Evolutionary conservation across 2,797 vertebrate species (phyloP).

Genomic region (Eulemur albifrons): DNA sequence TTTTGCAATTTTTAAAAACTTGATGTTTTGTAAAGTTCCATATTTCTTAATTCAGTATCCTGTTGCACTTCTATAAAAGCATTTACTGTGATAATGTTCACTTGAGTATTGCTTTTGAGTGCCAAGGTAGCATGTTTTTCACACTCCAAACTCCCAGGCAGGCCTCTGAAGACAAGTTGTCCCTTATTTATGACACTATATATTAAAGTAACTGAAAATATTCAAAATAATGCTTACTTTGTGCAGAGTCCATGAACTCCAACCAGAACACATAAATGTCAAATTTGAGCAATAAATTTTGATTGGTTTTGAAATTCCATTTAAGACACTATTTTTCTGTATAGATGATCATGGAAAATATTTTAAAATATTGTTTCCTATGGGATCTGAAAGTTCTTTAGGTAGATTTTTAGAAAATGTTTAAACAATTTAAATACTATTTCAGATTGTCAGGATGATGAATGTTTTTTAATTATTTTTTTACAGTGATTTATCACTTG

Average conservation of each 20-base stretch:
- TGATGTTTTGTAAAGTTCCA: background rate
- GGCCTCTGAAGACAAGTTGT: constrained; percentile 51
- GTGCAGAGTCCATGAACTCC: constrained; percentile 68
- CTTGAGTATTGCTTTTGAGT: constrained; percentile 20
- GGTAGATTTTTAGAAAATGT: constrained; percentile 56
- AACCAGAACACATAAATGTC: constrained; percentile 69
- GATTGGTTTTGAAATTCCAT: constrained; percentile 75
- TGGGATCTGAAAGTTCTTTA: constrained; percentile 57
- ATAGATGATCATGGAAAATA: constrained; percentile 64
- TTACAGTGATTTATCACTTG: constrained; percentile 67
- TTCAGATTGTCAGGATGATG: constrained; percentile 65
- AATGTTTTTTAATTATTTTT: constrained; percentile 36
- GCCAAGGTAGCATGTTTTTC: constrained; percentile 16
- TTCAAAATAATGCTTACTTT: constrained; percentile 75
- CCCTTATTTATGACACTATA: constrained; percentile 71
- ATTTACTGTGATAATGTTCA: background rate
- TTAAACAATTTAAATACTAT: constrained; percentile 70
- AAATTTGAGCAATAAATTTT: constrained; percentile 73
- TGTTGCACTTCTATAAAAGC: background rate
- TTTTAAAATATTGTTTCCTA: constrained; percentile 71
- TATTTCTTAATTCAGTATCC: background rate
- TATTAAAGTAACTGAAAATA: constrained; percentile 72
- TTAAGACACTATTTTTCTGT: constrained; percentile 68
- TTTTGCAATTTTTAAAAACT: constrained; percentile 28
- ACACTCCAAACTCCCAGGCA: constrained; percentile 34